A percentile compares a stretch with the other conserved stretches of the same genome.
Conservation (phyloP, 2,888 invertebrate species). For the Cylindroiulus punctatus region DNA sequence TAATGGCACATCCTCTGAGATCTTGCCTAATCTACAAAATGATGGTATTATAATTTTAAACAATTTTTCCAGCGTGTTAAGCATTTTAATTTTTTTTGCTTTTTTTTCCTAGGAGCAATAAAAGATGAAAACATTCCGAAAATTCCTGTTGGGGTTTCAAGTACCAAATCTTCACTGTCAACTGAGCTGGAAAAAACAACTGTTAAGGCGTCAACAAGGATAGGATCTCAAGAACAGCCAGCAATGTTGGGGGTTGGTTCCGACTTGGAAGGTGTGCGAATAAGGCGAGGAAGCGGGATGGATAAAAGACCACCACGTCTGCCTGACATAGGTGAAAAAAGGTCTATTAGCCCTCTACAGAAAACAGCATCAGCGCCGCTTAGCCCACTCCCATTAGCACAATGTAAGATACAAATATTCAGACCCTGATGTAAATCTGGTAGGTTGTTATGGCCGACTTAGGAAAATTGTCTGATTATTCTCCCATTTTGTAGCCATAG, state of each 20-base stretch:
- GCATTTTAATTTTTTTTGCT: neutral
- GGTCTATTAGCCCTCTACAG: conserved; percentile 47
- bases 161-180: neutral
- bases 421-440: neutral
- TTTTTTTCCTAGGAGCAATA: neutral
- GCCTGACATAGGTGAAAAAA: conserved; percentile 49
- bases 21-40: neutral
- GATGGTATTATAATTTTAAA: neutral
- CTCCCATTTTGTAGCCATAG: neutral
- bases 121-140: neutral
- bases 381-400: conserved; percentile 49
- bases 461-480: neutral
- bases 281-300: conserved; percentile 60
- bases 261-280: conserved; percentile 65
- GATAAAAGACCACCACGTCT: conserved; percentile 52
- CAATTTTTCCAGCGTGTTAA: neutral
- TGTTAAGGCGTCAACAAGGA: neutral
- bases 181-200: conserved; percentile 62
- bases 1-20: neutral
- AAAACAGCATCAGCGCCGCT: conserved; percentile 51
- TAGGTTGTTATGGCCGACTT: too few relatives aligned
- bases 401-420: neutral
- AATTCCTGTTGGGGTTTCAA: neutral
- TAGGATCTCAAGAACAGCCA: neutral
- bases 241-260: neutral